Evolutionary conservation across 1,140 invertebrate species (phyloP).

Genomic region (Lordiphosa clarofinis): DNA sequence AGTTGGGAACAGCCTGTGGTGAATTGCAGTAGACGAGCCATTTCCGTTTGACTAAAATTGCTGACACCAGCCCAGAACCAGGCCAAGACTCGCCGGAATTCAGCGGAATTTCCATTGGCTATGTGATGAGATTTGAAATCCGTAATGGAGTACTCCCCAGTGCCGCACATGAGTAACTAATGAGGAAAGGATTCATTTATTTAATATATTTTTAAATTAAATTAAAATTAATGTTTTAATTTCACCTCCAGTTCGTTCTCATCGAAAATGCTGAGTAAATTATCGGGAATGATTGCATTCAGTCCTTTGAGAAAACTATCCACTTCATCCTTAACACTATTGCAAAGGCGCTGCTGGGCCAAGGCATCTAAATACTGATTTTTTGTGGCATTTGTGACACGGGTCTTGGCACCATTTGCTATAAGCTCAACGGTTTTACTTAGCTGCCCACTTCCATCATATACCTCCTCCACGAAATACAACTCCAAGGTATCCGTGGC

Average conservation of each 20-base stretch:
- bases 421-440: slow-evolving; percentile 88
- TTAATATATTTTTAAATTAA: neutral
- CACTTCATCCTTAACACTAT: slow-evolving; percentile 89
- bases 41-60: slow-evolving; percentile 95
- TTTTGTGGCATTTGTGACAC: slow-evolving; percentile 77
- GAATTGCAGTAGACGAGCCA: slow-evolving; percentile 95
- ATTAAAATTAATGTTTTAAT: slow-evolving; percentile 76
- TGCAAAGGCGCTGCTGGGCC: slow-evolving; percentile 92
- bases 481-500: slow-evolving; percentile 88
- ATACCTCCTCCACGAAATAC: slow-evolving; percentile 93
- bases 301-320: slow-evolving; percentile 94
- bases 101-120: slow-evolving; percentile 89
- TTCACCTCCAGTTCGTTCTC: slow-evolving; percentile 96
- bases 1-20: slow-evolving; percentile 96
- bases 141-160: slow-evolving; percentile 93
- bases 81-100: slow-evolving; percentile 91
- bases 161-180: slow-evolving; percentile 93
- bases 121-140: slow-evolving; percentile 94
- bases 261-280: slow-evolving; percentile 96
- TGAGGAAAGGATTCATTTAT: neutral
- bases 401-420: slow-evolving; percentile 84
- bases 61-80: slow-evolving; percentile 97
- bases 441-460: slow-evolving; percentile 88
- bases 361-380: slow-evolving; percentile 90
- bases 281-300: slow-evolving; percentile 94